phyloP scores from a whole-genome alignment of 1,140 invertebrate genomes.

The Eurosta solidaginis region DNA sequence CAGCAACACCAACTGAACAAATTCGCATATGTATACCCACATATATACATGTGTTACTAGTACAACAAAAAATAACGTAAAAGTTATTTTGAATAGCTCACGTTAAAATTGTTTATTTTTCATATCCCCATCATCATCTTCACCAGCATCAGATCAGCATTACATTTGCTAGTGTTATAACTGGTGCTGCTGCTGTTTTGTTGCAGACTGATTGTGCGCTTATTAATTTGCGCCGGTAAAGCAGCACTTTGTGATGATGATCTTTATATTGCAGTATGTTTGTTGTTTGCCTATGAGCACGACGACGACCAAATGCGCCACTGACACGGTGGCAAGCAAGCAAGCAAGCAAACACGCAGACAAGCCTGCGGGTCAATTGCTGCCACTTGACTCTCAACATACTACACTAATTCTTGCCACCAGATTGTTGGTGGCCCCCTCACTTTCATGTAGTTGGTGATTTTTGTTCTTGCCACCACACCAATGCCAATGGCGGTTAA shows the following conservation, averaged over 20 bases:
- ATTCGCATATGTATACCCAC: too few species aligned
- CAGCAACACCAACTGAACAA: background rate
- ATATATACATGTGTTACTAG: too few species aligned
- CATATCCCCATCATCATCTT: conserved; percentile 6
- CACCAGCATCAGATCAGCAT: background rate
- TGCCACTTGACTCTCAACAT: conserved; percentile 7
- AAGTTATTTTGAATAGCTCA: conserved; percentile 32
- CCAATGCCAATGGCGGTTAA: background rate
- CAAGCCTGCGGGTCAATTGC: background rate
- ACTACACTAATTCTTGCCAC: too few species aligned
- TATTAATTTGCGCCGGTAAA: conserved; percentile 21
- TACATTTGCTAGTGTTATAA: background rate
- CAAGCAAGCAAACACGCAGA: too few species aligned
- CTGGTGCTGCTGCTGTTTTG: conserved; percentile 4
- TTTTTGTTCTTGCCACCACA: too few species aligned
- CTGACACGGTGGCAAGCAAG: background rate
- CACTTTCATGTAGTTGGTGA: too few species aligned
- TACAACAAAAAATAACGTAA: background rate
- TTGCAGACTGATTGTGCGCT: conserved; percentile 1
- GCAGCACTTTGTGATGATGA: background rate
- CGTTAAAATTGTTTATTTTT: background rate
- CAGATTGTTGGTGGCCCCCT: too few species aligned
- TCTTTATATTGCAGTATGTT: too few species aligned
- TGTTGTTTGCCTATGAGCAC: too few species aligned
- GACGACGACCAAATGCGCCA: background rate